A percentile compares a stretch with the other conserved stretches of the same genome.
These are phyloP conservation scores for Potorous gilbertii DNA, from an alignment of 2,797 vertebrate genomes.

Conservation along the genomic window DNA sequence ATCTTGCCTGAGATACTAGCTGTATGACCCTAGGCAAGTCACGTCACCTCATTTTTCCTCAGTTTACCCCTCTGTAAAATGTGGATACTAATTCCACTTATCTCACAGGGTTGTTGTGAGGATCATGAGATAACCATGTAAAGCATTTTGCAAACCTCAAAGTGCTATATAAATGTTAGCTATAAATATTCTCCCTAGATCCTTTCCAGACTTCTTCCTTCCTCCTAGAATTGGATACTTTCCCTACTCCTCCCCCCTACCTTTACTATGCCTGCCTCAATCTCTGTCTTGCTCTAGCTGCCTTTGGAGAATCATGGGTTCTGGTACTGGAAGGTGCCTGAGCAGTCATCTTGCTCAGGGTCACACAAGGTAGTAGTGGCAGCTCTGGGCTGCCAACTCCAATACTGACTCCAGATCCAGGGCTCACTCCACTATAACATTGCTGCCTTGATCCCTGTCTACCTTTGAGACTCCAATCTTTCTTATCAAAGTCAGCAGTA, in stretches of 20 bases:
- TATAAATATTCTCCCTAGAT: background rate
- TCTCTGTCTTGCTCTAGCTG: background rate
- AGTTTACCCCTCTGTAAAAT: background rate
- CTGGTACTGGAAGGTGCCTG: background rate
- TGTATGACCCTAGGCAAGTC: background rate
- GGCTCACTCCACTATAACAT: background rate
- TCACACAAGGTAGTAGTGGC: background rate
- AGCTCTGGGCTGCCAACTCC: background rate
- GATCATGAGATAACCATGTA: background rate
- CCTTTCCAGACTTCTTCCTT: background rate
- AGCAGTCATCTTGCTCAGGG: background rate
- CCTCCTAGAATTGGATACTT: background rate
- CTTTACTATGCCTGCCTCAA: background rate
- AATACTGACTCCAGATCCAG: background rate
- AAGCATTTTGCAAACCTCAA: background rate
- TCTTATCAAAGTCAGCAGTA: background rate
- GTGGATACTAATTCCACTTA: background rate
- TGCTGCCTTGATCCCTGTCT: background rate
- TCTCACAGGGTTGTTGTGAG: background rate
- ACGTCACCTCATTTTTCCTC: background rate
- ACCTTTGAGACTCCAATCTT: background rate
- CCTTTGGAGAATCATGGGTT: background rate
- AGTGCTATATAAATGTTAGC: background rate
- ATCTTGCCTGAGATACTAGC: conserved; percentile 23
- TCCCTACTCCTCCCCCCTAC: background rate